A percentile compares a stretch with the other conserved stretches of the same genome.
These are phyloP conservation scores for Zaprionus nigranus DNA, from an alignment of 1,140 invertebrate genomes.

Conservation along the genomic window DNA sequence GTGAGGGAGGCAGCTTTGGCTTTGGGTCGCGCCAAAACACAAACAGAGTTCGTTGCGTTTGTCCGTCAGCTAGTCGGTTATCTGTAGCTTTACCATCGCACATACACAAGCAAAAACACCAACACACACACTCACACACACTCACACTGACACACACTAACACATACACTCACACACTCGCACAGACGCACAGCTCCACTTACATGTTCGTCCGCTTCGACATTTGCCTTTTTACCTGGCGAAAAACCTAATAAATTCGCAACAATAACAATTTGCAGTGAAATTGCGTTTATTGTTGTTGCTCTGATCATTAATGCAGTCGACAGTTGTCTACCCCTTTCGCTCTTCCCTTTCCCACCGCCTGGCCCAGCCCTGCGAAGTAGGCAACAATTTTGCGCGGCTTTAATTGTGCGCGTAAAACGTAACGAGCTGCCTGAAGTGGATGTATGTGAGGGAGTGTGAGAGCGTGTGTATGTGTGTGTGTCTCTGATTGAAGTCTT, in stretches of 20 bases:
- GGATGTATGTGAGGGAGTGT: background rate
- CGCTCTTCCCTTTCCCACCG: background rate
- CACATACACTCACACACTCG: background rate
- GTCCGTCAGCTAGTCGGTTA: constrained; percentile 48
- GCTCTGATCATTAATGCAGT: constrained; percentile 14
- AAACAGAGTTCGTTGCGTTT: constrained; percentile 1
- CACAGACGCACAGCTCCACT: background rate
- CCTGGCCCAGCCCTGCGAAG: background rate
- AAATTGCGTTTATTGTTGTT: constrained; percentile 13
- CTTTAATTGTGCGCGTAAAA: constrained; percentile 1
- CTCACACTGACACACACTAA: background rate
- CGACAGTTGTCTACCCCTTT: background rate
- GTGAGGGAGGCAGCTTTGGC: background rate
- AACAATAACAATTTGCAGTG: constrained; percentile 10
- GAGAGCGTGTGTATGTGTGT: background rate
- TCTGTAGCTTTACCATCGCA: constrained; percentile 43
- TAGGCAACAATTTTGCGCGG: constrained; percentile 8
- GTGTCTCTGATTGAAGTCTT: background rate
- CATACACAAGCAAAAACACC: background rate
- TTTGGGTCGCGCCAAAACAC: constrained; percentile 4
- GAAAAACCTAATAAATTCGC: constrained; percentile 3
- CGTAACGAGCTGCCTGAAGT: background rate
- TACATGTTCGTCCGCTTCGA: constrained; percentile 21
- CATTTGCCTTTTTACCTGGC: constrained; percentile 14
- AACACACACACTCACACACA: background rate